Evolutionary conservation across 2,888 invertebrate species (phyloP).

Genomic region (Trimorus sp.): DNA sequence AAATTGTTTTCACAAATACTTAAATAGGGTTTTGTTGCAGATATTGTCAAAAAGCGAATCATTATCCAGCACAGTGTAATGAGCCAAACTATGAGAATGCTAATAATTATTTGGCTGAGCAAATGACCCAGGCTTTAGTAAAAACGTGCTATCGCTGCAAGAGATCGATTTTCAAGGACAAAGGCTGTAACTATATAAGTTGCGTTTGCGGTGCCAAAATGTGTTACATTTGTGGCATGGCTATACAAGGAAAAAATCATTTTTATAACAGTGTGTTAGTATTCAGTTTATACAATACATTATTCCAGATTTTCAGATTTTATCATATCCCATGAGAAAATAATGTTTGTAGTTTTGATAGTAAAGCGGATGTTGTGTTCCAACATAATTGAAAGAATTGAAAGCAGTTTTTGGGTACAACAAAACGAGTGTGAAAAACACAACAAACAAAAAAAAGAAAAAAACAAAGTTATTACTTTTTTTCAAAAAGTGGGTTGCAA

Average conservation of each 20-base stretch:
- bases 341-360: no score
- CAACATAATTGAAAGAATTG: no score
- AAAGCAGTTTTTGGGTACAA: no score
- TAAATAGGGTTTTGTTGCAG: slow-evolving; percentile 59
- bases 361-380: no score
- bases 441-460: no score
- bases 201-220: slow-evolving; percentile 29
- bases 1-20: no score
- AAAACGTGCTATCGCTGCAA: slow-evolving; percentile 82
- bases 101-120: slow-evolving; percentile 73
- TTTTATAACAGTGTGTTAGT: not conserved
- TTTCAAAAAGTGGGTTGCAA: no score
- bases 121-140: slow-evolving; percentile 75
- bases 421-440: no score
- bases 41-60: slow-evolving; percentile 81
- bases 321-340: no score
- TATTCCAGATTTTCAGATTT: no score
- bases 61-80: slow-evolving; percentile 81
- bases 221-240: slow-evolving; percentile 40
- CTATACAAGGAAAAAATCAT: not conserved
- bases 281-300: not conserved
- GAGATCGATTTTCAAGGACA: slow-evolving; percentile 82
- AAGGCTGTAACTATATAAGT: slow-evolving; percentile 82
- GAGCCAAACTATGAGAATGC: slow-evolving; percentile 76
- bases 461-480: no score